phyloP scores from a whole-genome alignment of 2,888 invertebrate species.

The Apamea epomidion region DNA sequence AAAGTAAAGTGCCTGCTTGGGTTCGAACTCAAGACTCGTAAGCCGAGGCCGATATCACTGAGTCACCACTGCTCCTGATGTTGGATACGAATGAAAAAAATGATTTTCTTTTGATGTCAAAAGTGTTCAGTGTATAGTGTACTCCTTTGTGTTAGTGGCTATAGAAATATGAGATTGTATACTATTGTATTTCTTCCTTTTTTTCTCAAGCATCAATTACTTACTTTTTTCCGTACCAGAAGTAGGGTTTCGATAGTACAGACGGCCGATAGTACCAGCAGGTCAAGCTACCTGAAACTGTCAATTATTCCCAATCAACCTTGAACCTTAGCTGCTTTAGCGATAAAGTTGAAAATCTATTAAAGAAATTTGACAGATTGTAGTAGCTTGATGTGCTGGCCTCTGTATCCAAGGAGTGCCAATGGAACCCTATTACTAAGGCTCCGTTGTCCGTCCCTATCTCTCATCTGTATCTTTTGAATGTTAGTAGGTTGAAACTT shows the following conservation, averaged over 20 bases:
- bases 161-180: neutral
- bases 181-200: neutral
- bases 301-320: too few species aligned
- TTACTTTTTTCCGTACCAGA: neutral
- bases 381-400: too few species aligned
- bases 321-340: too few species aligned
- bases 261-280: too few species aligned
- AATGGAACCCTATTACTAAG: neutral
- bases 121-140: neutral
- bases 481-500: neutral
- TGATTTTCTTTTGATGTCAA: slow-evolving; percentile 10
- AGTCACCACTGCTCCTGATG: neutral
- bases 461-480: neutral
- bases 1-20: neutral
- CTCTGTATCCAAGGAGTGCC: neutral
- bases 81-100: neutral
- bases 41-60: neutral
- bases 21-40: neutral
- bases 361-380: too few species aligned
- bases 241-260: neutral
- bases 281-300: too few species aligned
- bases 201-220: neutral
- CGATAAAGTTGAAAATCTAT: too few species aligned
- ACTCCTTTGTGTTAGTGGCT: neutral
- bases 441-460: neutral